A percentile compares a stretch with the other conserved stretches of the same genome.
Evolutionary conservation across 2,888 invertebrate species (phyloP).

Genomic region (Trimorus sp.): DNA sequence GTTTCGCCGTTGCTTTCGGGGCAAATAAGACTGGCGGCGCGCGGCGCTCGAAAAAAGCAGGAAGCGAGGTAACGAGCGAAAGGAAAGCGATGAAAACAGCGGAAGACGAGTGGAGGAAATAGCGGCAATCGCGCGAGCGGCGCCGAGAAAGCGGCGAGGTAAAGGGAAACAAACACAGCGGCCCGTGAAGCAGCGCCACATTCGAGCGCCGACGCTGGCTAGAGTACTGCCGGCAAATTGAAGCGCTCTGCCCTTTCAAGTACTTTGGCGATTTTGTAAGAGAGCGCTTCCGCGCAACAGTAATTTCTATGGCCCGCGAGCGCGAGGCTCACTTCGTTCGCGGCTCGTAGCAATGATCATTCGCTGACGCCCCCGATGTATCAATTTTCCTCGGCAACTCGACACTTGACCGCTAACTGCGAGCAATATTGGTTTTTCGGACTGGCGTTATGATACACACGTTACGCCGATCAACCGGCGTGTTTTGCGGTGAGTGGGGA

Average conservation of each 20-base stretch:
- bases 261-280: conserved; percentile 60
- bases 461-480: no score
- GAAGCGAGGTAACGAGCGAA: conserved; percentile 36
- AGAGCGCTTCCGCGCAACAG: conserved; percentile 36
- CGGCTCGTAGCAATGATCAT: conserved; percentile 16
- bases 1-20: conserved; percentile 57
- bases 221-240: conserved; percentile 74
- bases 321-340: conserved; percentile 15
- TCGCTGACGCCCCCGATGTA: no score
- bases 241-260: conserved; percentile 72
- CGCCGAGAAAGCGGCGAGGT: conserved; percentile 48
- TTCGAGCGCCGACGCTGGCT: conserved; percentile 62
- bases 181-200: conserved; percentile 62
- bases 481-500: no score
- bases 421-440: no score
- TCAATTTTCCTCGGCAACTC: no score
- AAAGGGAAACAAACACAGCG: conserved; percentile 66
- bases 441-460: no score
- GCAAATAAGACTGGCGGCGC: conserved; percentile 35
- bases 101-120: conserved; percentile 44
- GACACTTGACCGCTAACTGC: no score
- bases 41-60: conserved; percentile 21
- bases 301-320: conserved; percentile 20
- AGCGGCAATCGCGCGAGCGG: conserved; percentile 44
- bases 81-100: conserved; percentile 39